Evolutionary conservation across 2,888 invertebrate genomes (phyloP), one percentile per base, ranked within the genome.

Genomic region (Ophonus ardosiacus): DNA sequence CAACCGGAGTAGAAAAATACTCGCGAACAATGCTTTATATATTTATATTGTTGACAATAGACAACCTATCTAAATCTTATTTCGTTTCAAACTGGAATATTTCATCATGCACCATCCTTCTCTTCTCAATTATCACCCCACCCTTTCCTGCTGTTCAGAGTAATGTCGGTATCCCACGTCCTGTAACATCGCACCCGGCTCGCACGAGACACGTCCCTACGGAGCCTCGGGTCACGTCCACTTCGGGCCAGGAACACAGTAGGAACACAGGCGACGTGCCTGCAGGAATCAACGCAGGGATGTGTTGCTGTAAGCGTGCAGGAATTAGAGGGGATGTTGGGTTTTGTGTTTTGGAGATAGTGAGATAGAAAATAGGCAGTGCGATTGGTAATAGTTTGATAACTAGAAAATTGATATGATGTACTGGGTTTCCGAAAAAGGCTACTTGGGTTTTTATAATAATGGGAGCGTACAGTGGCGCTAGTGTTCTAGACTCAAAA

Each of bases 231-330:
- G 57, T 31, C 56, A 56, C 15, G 57, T 56, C 40, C 71, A 6
- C 15, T 2, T 31, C 78, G 40, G 61, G 61, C 4, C 31, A 24
- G 17, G 56, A 78, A 24, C 17, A 21, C 21, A 57, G 57, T 31
- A 78, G 57, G 74, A 71, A 71, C 40, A 71, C 10, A n/a, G 21
- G 24, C 15, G 21, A 76, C 56, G 76, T 76, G 43, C 21, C 76
- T 10, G 13, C 76, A 56, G 61, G 61, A 57, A 56, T 56, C 10
- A 8, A 51, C 17, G 24, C 59, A 7, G 79, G 57, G 17, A 61
- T 80, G 80, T 61, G 80, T 31, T 78, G 56, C 59, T 59, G 80
- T 80, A 61, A 80, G 80, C 13, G 15, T 31, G 15, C 4, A 17
- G 61, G 59, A 5, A 17, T 18, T n/a, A 15, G 61, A 10, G 17